Evolutionary conservation across 2,888 invertebrate genomes (phyloP).

Genomic region (Drosophila siamana): DNA sequence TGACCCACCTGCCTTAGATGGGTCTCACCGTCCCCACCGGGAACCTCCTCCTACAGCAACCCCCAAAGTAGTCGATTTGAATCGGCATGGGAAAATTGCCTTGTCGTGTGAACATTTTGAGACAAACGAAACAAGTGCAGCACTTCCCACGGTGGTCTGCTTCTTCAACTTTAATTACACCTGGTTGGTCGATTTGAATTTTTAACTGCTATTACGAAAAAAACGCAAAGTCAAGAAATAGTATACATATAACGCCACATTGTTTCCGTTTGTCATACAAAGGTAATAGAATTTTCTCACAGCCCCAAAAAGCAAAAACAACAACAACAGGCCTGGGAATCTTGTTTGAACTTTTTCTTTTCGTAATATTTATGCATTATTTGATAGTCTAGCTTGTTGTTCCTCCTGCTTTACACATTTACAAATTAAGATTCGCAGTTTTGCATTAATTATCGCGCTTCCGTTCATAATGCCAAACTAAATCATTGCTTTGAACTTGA

Average conservation of each 20-base stretch:
- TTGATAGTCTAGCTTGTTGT: conserved; percentile 39
- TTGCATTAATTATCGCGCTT: conserved; percentile 79
- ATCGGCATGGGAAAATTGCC: conserved; percentile 74
- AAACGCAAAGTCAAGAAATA: conserved; percentile 57
- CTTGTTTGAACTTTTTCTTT: conserved; percentile 47
- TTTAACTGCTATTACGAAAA: conserved; percentile 56
- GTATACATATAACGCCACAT: conserved; percentile 56
- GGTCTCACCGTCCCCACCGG: not conserved
- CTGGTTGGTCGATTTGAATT: conserved; percentile 67
- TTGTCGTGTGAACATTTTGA: conserved; percentile 71
- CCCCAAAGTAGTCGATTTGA: conserved; percentile 53
- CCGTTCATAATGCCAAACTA: conserved; percentile 63
- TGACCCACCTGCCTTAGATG: conserved; percentile 5
- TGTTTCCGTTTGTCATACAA: conserved; percentile 63
- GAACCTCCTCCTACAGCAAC: conserved; percentile 5
- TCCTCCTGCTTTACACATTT: conserved; percentile 65
- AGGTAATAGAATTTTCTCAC: conserved; percentile 78
- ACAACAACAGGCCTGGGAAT: conserved; percentile 60
- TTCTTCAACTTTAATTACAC: conserved; percentile 77
- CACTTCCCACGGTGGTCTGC: conserved; percentile 71
- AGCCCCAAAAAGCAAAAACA: conserved; percentile 70
- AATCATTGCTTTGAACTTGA: conserved; percentile 51
- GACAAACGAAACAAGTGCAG: conserved; percentile 76
- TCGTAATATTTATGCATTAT: conserved; percentile 75
- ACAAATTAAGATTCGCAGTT: conserved; percentile 75